Percentiles rank a stretch among this genome's conserved stretches.
These are phyloP conservation scores for Thereva unica DNA, from an alignment of 2,888 invertebrate species.

Conservation along the genomic window DNA sequence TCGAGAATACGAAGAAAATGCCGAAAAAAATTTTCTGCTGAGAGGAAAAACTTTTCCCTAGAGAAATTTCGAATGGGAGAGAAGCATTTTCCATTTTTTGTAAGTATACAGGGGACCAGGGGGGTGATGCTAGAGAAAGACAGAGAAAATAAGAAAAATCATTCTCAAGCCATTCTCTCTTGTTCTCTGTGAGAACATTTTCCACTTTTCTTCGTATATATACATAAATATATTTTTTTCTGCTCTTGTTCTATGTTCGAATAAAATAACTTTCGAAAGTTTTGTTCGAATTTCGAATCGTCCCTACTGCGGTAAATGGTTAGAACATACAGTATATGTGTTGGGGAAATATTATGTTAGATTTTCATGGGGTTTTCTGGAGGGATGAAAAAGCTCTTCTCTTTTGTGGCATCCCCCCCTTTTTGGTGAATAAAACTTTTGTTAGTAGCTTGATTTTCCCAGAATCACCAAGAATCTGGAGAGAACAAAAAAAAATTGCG, in stretches of 20 bases:
- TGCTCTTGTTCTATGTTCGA: no score
- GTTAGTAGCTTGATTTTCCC: no score
- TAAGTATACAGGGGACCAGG: not conserved
- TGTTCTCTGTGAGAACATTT: no score
- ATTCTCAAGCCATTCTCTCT: no score
- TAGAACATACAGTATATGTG: no score
- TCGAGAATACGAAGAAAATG: not conserved
- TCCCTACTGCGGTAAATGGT: conserved; percentile 12
- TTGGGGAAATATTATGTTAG: no score
- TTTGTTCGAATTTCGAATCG: conserved; percentile 12
- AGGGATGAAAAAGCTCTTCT: conserved; percentile 6
- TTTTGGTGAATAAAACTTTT: conserved; percentile 4
- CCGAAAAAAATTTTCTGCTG: not conserved
- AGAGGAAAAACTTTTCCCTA: not conserved
- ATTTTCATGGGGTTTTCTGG: no score
- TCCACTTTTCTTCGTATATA: no score
- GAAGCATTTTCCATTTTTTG: conserved; percentile 9
- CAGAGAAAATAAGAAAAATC: no score
- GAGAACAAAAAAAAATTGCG: not conserved
- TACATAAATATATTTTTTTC: no score
- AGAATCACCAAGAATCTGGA: not conserved
- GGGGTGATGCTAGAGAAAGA: no score
- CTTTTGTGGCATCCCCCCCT: not conserved
- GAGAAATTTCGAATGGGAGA: conserved; percentile 7
- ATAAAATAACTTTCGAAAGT: conserved; percentile 2